A percentile compares a stretch with the other conserved stretches of the same genome.
These are phyloP conservation scores for Neotragus moschatus DNA, from an alignment of 2,113 vertebrate species.

Conservation along the genomic window DNA sequence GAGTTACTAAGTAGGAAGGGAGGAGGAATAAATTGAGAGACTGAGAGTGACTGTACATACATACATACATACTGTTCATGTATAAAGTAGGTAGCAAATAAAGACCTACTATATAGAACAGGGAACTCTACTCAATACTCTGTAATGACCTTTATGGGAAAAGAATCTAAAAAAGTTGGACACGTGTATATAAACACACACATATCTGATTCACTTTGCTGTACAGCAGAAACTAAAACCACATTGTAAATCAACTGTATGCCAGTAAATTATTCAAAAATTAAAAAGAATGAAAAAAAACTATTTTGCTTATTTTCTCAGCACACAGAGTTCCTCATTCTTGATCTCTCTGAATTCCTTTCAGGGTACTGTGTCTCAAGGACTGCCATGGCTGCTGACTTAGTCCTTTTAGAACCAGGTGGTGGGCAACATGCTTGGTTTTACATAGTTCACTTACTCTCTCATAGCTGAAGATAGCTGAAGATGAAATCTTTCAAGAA, in stretches of 20 bases:
- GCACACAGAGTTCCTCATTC: background rate
- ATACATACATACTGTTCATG: too few relatives aligned
- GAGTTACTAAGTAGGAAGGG: background rate
- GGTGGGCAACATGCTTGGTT: background rate
- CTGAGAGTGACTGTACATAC: background rate
- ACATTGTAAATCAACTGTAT: background rate
- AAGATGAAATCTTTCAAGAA: background rate
- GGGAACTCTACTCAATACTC: background rate
- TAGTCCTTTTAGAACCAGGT: background rate
- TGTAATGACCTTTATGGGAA: background rate
- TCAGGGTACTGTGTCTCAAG: background rate
- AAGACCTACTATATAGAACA: background rate
- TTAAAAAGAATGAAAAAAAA: background rate
- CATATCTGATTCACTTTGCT: background rate
- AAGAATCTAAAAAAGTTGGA: background rate
- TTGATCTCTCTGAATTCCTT: background rate
- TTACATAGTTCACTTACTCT: background rate
- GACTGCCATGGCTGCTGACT: background rate
- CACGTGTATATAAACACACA: background rate
- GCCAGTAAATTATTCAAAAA: background rate
- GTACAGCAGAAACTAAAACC: background rate
- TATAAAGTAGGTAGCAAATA: background rate
- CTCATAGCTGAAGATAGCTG: background rate
- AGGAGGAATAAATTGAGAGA: background rate
- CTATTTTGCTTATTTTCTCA: background rate